Conservation (phyloP, 1,140 invertebrate species). For the Druon quercuslanigerum region DNA sequence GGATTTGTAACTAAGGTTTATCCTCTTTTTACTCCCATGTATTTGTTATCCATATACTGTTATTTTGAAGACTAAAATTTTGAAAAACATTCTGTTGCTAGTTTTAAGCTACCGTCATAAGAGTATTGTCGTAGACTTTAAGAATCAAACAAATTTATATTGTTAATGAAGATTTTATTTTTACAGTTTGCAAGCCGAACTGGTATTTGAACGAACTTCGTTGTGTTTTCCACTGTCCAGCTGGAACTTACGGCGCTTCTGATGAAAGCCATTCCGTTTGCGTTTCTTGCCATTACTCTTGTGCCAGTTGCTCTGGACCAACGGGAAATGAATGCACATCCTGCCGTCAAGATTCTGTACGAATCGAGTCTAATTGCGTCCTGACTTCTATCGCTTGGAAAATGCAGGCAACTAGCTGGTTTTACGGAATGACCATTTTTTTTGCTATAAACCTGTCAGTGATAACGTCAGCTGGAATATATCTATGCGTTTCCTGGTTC, state of each 20-base stretch:
- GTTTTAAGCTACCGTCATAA: too few relatives aligned
- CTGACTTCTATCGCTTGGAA: conserved; percentile 60
- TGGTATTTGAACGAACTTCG: conserved; percentile 48
- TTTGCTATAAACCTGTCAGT: conserved; percentile 52
- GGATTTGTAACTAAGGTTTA: too few relatives aligned
- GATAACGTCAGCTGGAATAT: conserved; percentile 45
- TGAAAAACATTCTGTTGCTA: too few relatives aligned
- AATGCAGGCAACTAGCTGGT: conserved; percentile 57
- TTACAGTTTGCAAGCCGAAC: conserved; percentile 42
- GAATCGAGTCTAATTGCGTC: conserved; percentile 56
- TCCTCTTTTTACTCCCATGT: too few relatives aligned
- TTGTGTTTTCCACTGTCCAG: conserved; percentile 53
- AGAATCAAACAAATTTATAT: too few relatives aligned
- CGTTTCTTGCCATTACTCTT: conserved; percentile 62
- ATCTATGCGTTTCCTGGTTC: conserved; percentile 35
- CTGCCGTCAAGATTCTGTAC: conserved; percentile 56
- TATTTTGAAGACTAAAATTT: too few relatives aligned
- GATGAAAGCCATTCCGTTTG: conserved; percentile 51
- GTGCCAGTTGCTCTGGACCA: conserved; percentile 57
- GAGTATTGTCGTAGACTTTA: too few relatives aligned
- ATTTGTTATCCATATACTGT: too few relatives aligned
- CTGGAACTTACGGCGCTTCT: conserved; percentile 48
- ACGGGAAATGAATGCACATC: conserved; percentile 59
- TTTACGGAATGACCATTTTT: conserved; percentile 52
- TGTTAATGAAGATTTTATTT: too few relatives aligned